Conservation (phyloP, 2,797 vertebrate species). For the Eulemur rubriventer region DNA sequence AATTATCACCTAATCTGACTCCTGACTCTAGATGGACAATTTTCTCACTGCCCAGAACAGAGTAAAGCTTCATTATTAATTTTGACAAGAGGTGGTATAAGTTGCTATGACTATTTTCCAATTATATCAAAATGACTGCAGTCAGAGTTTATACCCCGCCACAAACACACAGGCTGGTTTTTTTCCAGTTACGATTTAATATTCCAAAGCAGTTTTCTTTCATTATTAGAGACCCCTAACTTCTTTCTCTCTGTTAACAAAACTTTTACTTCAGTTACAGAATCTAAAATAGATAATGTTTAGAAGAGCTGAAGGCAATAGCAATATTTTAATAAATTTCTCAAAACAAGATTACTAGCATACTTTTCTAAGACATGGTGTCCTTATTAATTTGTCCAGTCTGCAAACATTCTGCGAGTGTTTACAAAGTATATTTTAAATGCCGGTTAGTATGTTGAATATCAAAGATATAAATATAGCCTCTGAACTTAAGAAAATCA, state of each 20-base stretch:
- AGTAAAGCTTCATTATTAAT: neutral
- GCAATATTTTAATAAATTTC: neutral
- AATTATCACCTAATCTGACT: neutral
- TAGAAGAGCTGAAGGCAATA: neutral
- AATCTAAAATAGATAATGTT: neutral
- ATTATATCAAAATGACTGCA: slow-evolving; percentile 10
- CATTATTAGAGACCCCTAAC: neutral
- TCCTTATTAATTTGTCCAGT: neutral
- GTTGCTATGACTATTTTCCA: neutral
- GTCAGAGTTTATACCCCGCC: neutral
- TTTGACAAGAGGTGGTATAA: neutral
- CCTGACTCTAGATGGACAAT: neutral
- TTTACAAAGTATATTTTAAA: neutral
- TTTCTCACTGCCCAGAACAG: neutral
- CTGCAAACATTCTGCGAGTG: neutral
- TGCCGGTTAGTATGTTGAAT: neutral
- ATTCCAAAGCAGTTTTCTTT: neutral
- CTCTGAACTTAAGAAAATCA: neutral
- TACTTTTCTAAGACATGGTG: neutral
- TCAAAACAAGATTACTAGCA: neutral
- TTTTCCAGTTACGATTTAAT: neutral
- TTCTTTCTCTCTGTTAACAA: neutral
- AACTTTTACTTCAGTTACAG: neutral
- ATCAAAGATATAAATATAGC: neutral
- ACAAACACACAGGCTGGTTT: neutral